A percentile compares a stretch with the other conserved stretches of the same genome.
These are phyloP conservation scores for Cacoxenus indagator DNA, from an alignment of 2,888 invertebrate species.

Conservation along the genomic window DNA sequence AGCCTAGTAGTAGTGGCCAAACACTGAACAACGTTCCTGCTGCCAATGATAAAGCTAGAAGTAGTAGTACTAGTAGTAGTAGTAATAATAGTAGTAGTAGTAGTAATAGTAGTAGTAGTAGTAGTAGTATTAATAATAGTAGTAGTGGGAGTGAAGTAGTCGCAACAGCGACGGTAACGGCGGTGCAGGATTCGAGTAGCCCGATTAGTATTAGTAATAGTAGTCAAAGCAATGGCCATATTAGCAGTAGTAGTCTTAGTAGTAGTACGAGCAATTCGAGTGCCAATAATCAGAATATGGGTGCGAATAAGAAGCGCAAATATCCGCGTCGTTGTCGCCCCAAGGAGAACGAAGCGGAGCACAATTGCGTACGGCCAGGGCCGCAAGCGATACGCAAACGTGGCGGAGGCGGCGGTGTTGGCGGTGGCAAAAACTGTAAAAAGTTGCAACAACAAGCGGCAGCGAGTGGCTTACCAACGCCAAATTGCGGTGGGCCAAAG, in stretches of 20 bases:
- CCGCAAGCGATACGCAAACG: constrained; percentile 52
- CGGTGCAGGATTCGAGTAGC: constrained; percentile 41
- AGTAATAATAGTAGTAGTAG: constrained; percentile 47
- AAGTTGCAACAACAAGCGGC: constrained; percentile 36
- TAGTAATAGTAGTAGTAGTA: constrained; percentile 40
- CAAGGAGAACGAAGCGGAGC: constrained; percentile 63
- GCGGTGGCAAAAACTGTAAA: constrained; percentile 43
- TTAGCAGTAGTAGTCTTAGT: constrained; percentile 43
- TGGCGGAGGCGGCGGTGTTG: constrained; percentile 28
- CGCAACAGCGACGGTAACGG: constrained; percentile 44
- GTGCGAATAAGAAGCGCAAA: constrained; percentile 56
- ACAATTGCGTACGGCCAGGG: constrained; percentile 59
- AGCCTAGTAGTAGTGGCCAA: constrained; percentile 50
- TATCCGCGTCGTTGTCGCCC: constrained; percentile 65
- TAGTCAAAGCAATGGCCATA: constrained; percentile 36
- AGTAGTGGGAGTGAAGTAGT: constrained; percentile 44
- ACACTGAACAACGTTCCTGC: constrained; percentile 55
- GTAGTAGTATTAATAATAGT: constrained; percentile 59
- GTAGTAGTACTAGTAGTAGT: constrained; percentile 40
- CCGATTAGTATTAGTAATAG: constrained; percentile 36
- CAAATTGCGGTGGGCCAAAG: constrained; percentile 45
- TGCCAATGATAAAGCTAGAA: constrained; percentile 53
- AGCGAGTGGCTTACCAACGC: constrained; percentile 35
- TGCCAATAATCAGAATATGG: constrained; percentile 16
- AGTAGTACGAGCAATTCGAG: constrained; percentile 40